Conservation (phyloP, 1,140 invertebrate species). For the Sarcophaga peregrina region DNA sequence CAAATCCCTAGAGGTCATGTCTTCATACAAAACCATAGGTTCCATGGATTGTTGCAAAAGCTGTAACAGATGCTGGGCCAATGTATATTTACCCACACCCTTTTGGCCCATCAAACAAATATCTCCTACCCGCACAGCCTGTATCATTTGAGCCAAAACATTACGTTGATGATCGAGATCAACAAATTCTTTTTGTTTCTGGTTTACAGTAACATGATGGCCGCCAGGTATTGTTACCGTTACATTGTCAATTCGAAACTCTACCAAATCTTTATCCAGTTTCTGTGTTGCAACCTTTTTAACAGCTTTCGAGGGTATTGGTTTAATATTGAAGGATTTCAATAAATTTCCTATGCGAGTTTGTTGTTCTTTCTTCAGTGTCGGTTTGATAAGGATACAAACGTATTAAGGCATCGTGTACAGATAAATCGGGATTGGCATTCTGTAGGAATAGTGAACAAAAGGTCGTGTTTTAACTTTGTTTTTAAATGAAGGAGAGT, state of each 20-base stretch:
- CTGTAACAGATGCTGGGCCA: conserved; percentile 81
- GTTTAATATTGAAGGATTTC: conserved; percentile 70
- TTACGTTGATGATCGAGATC: conserved; percentile 84
- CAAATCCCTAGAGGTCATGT: conserved; percentile 95
- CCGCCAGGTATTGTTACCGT: conserved; percentile 68
- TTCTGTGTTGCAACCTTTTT: conserved; percentile 54
- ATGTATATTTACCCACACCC: conserved; percentile 91
- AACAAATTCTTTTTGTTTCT: conserved; percentile 68
- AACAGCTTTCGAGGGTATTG: conserved; percentile 44
- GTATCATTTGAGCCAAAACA: conserved; percentile 80
- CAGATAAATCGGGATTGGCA: conserved; percentile 70
- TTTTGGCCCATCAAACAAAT: conserved; percentile 90
- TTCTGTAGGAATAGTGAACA: conserved; percentile 45
- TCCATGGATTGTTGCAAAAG: conserved; percentile 83
- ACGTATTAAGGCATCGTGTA: conserved; percentile 76
- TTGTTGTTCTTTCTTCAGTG: conserved; percentile 79
- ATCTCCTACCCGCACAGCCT: conserved; percentile 83
- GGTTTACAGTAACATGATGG: conserved; percentile 47
- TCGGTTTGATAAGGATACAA: conserved; percentile 86
- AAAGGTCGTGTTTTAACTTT: neutral
- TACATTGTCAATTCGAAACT: conserved; percentile 52
- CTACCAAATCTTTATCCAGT: conserved; percentile 54
- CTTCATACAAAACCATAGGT: conserved; percentile 93
- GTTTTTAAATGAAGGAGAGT: neutral
- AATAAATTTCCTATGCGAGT: conserved; percentile 77